Percentiles rank a stretch among this genome's conserved stretches.
Evolutionary conservation across 2,113 vertebrate species (phyloP).

Genomic region (Platycercus adscitus): DNA sequence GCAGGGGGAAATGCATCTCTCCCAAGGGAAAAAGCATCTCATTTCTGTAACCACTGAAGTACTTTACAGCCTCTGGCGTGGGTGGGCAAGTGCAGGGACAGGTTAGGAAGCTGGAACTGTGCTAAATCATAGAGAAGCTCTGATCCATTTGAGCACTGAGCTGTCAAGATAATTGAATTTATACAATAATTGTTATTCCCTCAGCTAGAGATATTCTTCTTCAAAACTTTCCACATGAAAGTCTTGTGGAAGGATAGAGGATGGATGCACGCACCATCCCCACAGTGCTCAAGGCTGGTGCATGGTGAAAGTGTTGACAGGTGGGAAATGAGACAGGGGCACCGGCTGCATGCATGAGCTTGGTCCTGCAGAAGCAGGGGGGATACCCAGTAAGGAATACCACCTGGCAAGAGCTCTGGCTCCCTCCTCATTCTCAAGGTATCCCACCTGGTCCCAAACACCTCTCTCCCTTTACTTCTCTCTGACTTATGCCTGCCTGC

Average conservation of each 20-base stretch:
- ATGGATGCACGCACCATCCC: rapidly evolving
- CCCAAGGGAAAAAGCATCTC: not conserved
- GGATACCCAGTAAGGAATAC: not conserved
- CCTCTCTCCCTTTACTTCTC: not conserved
- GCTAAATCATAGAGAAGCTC: constrained; percentile 38
- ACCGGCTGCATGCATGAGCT: not conserved
- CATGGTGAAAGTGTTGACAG: not conserved
- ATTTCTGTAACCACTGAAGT: not conserved
- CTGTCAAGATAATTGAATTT: constrained; percentile 53
- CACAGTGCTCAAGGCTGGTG: not conserved
- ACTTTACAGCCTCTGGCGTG: not conserved
- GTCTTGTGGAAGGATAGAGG: not conserved
- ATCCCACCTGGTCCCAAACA: not conserved
- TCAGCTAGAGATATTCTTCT: not conserved
- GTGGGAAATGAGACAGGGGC: not conserved
- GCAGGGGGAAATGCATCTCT: not conserved
- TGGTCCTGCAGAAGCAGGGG: not conserved
- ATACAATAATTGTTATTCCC: constrained; percentile 8
- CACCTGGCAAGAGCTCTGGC: rapidly evolving
- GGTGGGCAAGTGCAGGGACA: not conserved
- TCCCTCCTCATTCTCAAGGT: not conserved
- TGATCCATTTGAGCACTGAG: constrained; percentile 26
- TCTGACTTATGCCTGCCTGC: not conserved
- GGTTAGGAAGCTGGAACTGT: constrained; percentile 28
- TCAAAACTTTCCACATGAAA: not conserved